A percentile compares a stretch with the other conserved stretches of the same genome.
Conservation (phyloP, 1,140 invertebrate species). For the Halesus radiatus region DNA sequence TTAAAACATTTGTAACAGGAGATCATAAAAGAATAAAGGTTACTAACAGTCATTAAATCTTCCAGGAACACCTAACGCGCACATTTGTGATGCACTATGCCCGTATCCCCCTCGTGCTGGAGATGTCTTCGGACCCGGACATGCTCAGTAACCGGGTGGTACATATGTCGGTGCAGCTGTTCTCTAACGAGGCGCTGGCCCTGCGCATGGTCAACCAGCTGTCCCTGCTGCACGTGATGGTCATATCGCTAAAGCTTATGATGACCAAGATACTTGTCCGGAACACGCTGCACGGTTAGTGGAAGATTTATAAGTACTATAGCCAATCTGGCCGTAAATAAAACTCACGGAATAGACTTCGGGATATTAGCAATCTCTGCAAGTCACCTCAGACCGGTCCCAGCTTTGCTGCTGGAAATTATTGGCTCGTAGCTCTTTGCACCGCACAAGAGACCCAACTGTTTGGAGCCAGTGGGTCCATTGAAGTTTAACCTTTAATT, state of each 20-base stretch:
- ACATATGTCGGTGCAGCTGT: conserved; percentile 96
- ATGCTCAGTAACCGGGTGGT: conserved; percentile 95
- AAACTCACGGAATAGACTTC: no score
- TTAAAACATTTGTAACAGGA: no score
- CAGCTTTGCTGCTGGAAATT: no score
- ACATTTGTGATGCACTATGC: conserved; percentile 97
- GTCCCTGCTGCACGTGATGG: conserved; percentile 93
- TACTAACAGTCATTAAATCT: conserved; percentile 16
- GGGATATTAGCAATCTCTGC: no score
- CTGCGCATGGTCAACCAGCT: conserved; percentile 91
- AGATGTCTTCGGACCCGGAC: conserved; percentile 88
- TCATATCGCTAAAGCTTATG: conserved; percentile 93
- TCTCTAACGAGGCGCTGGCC: conserved; percentile 93
- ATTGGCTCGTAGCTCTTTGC: no score
- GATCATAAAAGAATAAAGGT: no score
- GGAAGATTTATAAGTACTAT: no score
- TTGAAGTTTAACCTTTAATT: no score
- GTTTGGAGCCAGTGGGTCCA: no score
- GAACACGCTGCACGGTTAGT: conserved; percentile 85
- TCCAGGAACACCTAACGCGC: conserved; percentile 89
- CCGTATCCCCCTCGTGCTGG: conserved; percentile 91
- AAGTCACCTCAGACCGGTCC: no score
- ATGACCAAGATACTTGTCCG: conserved; percentile 91
- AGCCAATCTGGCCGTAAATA: no score
- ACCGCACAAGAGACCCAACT: no score